Percentiles rank a stretch among this genome's conserved stretches.
phyloP scores from a whole-genome alignment of 1,140 invertebrate genomes.

The Pseudomyrmex flavicornis region DNA sequence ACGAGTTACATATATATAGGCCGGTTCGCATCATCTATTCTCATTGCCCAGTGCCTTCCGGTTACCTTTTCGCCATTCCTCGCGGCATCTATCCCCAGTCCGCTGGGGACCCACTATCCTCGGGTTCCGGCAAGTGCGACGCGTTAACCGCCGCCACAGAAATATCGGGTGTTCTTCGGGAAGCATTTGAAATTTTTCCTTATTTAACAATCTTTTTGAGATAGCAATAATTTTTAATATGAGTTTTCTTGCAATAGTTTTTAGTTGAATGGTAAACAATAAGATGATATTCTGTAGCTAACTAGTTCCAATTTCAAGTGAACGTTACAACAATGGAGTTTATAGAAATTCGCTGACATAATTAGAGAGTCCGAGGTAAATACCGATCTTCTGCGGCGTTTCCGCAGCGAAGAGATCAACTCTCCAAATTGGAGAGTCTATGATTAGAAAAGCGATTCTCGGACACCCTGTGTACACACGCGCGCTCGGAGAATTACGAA shows the following conservation, averaged over 20 bases:
- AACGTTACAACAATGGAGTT: not conserved
- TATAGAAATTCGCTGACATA: not conserved
- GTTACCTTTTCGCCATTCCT: not conserved
- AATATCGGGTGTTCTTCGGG: constrained; percentile 28
- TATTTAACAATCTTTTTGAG: not conserved
- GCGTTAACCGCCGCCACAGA: constrained; percentile 19
- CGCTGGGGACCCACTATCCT: constrained; percentile 42
- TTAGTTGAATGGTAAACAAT: not conserved
- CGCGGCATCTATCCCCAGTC: constrained; percentile 4
- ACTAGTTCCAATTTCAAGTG: not conserved
- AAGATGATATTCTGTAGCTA: not conserved
- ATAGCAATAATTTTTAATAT: not conserved
- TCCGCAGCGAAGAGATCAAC: not conserved
- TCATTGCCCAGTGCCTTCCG: constrained; percentile 23
- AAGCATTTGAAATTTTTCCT: not conserved
- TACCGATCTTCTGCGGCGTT: not conserved
- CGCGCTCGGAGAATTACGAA: constrained; percentile 15
- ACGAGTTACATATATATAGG: not conserved
- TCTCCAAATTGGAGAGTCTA: constrained; percentile 6
- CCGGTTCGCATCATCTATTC: constrained; percentile 29
- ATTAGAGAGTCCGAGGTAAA: not conserved
- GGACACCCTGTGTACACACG: constrained; percentile 31
- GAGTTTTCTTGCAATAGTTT: too few relatives aligned
- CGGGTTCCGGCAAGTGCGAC: constrained; percentile 8
- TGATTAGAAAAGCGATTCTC: constrained; percentile 3